These are phyloP conservation scores for Eueremaeus valkanovi DNA, from an alignment of 2,888 invertebrate species.

Conservation along the genomic window DNA sequence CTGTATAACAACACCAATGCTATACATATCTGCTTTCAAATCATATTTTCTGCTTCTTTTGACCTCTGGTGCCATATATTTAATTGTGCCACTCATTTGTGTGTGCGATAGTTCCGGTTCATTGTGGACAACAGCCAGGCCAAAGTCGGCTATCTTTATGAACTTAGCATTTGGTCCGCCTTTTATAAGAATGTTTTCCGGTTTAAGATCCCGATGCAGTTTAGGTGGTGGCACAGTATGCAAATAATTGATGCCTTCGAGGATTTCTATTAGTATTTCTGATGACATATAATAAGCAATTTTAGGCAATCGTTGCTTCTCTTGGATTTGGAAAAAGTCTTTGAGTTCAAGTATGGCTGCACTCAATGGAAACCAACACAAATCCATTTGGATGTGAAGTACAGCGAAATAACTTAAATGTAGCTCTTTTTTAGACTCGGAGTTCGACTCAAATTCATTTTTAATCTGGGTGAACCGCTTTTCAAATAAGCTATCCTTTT, in stretches of 20 bases:
- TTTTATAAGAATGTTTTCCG: neutral
- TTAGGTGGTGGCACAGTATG: neutral
- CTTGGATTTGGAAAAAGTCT: no score
- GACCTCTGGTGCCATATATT: neutral
- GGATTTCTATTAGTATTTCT: neutral
- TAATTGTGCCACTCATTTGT: neutral
- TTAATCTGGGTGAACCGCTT: no score
- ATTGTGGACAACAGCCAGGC: neutral
- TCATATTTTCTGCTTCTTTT: neutral
- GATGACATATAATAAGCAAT: neutral
- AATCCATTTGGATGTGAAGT: no score
- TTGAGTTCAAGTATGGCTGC: no score
- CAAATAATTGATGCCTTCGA: neutral
- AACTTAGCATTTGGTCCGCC: neutral
- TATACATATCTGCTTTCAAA: neutral
- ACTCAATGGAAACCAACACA: no score
- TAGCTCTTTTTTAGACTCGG: no score
- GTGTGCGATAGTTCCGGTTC: neutral
- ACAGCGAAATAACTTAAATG: no score
- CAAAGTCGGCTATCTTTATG: neutral
- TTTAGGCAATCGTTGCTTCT: no score
- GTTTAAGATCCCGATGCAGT: neutral
- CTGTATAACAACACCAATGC: neutral
- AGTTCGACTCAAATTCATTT: no score
- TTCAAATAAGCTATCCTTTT: no score